Conservation (phyloP, 2,797 vertebrate species). For the Iguana delicatissima region DNA sequence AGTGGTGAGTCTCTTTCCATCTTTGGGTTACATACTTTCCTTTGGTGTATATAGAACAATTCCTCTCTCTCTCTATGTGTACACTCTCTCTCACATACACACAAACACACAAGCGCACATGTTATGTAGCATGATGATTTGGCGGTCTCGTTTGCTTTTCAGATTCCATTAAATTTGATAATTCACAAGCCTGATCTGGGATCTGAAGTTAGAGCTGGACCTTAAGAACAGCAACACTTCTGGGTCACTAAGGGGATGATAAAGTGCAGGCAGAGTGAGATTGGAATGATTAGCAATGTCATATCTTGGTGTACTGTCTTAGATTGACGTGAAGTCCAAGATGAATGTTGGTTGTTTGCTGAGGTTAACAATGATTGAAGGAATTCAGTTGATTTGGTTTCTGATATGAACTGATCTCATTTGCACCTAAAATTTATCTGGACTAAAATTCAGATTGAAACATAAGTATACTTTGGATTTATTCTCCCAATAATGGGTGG, state of each 20-base stretch:
- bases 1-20: slow-evolving; percentile 81
- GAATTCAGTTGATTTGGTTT: not conserved
- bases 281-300: not conserved
- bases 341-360: slow-evolving; percentile 5
- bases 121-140: not conserved
- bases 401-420: not conserved
- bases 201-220: not conserved
- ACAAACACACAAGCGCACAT: not conserved
- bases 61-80: not conserved
- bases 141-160: not conserved
- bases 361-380: not conserved
- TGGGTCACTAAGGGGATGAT: not conserved
- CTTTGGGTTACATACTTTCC: not conserved
- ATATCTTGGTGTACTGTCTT: not conserved
- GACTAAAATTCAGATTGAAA: not conserved
- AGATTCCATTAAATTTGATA: not conserved
- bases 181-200: not conserved
- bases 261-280: not conserved
- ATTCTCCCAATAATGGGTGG: too few species aligned
- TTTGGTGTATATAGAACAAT: rapidly evolving
- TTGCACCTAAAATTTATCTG: not conserved
- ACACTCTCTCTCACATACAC: not conserved
- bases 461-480: not conserved
- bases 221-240: not conserved
- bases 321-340: not conserved